A percentile compares a stretch with the other conserved stretches of the same genome.
These are phyloP conservation scores for Piprites chloris DNA, from an alignment of 2,113 vertebrate species.

Conservation along the genomic window DNA sequence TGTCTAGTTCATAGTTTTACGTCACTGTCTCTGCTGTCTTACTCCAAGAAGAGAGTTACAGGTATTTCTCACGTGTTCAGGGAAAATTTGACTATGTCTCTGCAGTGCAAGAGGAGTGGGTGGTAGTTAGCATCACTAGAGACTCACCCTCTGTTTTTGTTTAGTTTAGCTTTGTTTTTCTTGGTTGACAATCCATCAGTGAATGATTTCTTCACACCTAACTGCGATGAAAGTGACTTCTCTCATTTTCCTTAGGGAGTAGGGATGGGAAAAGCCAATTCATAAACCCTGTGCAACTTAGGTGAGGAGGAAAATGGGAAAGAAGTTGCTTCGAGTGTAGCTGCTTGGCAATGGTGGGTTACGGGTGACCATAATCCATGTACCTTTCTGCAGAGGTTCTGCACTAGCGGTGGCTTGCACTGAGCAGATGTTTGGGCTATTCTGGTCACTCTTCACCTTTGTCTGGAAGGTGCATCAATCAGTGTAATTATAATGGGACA, in stretches of 20 bases:
- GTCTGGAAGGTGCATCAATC: conserved; percentile 82
- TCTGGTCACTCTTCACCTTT: conserved; percentile 82
- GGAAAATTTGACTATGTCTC: not conserved
- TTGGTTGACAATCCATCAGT: not conserved
- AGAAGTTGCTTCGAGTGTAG: conserved; percentile 16
- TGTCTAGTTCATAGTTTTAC: not conserved
- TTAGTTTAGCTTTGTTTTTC: not conserved
- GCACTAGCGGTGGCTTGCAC: conserved; percentile 42
- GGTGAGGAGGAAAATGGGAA: not conserved
- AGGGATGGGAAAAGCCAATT: not conserved
- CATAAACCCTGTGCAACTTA: not conserved
- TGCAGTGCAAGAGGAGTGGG: not conserved
- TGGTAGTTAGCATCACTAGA: not conserved
- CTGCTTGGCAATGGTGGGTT: conserved; percentile 18
- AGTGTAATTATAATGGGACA: conserved; percentile 81
- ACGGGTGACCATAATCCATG: not conserved
- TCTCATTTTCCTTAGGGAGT: not conserved
- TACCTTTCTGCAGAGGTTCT: conserved; percentile 60
- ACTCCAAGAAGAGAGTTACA: not conserved
- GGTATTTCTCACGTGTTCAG: not conserved
- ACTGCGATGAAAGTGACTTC: not conserved
- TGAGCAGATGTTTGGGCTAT: conserved; percentile 73
- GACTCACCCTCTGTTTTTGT: not conserved
- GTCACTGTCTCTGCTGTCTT: not conserved
- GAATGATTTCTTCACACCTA: not conserved